These are phyloP conservation scores for Gephyroberyx darwinii DNA, from an alignment of 2,797 vertebrate species.

Conservation along the genomic window DNA sequence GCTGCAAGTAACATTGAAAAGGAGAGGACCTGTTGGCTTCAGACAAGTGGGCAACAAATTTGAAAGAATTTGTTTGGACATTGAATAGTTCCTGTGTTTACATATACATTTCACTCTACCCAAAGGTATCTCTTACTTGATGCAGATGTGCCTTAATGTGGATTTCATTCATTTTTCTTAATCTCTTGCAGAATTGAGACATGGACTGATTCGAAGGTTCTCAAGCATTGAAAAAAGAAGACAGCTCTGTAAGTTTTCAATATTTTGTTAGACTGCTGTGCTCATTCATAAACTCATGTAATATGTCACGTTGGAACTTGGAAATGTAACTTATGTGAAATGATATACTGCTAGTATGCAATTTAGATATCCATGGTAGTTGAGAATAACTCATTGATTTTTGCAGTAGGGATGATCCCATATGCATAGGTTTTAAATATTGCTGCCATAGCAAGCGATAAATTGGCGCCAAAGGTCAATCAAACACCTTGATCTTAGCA, in stretches of 20 bases:
- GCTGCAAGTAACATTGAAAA: background rate
- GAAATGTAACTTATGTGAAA: background rate
- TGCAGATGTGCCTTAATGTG: background rate
- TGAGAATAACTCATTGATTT: background rate
- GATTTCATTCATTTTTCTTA: conserved; percentile 49
- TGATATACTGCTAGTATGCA: background rate
- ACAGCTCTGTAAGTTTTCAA: conserved; percentile 79
- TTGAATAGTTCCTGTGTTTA: background rate
- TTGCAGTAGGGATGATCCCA: background rate
- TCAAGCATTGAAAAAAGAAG: conserved; percentile 71
- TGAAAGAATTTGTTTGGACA: background rate
- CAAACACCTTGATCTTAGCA: conserved; percentile 11
- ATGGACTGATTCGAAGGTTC: conserved; percentile 35
- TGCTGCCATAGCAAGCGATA: background rate
- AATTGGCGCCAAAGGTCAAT: background rate
- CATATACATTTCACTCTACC: background rate
- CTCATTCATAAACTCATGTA: conserved; percentile 30
- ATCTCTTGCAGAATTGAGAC: conserved; percentile 57
- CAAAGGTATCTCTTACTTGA: background rate
- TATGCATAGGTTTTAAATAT: background rate
- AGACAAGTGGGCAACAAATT: background rate
- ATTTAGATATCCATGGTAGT: background rate
- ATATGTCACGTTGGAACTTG: background rate
- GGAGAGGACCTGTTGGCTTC: background rate
- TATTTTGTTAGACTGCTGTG: conserved; percentile 32